Evolutionary conservation across 2,888 invertebrate species (phyloP), one percentile per base, ranked within the genome.

Genomic region (Cantharis rufa): DNA sequence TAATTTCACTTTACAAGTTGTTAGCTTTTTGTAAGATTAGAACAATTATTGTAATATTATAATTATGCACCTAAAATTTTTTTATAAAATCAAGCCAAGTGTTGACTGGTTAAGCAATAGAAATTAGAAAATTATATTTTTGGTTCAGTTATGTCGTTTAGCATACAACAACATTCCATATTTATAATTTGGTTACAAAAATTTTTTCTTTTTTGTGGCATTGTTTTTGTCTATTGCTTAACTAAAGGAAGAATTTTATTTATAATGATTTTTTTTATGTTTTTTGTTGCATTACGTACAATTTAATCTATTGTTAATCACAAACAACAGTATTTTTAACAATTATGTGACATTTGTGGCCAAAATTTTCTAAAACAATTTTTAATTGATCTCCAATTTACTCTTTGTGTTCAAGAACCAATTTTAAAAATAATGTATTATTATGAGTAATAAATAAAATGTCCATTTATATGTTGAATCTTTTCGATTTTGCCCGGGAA

Each of bases 321-420:
- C 21, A 27, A 16, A 61, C 62, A 69, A 24, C 77, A 74, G 77
- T 74, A 77, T 77, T 74, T 77, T 77, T 71, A 74, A 66, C 13
- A 68, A 18, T 62, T 75, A 72, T 71, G 24, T 69, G 61, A 70
- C 69, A 70, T 71, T 28, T 71, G 74, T 77, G 64, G 74, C 74
- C 77, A 77, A 77, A 77, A 32, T 18, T 73, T 63, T 70, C 48
- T 63, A 70, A 66, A 69, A 71, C 71, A 74, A 28, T 61, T 75
- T 62, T 72, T 75, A 69, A 75, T 75, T 75, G 78, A 78, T 75
- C 75, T 75, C 75, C 61, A 71, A 62, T 72, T 64, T 78, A 74
- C 69, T 69, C 63, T 74, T 76, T 78, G 75, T 75, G 78, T 78
- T 78, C 72, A 78, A 78, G 72, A 71, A 77, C 74, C 78, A 78